Base-by-base conservation (phyloP, 2,113 vertebrate genomes). In the Pitta sordida region DNA sequence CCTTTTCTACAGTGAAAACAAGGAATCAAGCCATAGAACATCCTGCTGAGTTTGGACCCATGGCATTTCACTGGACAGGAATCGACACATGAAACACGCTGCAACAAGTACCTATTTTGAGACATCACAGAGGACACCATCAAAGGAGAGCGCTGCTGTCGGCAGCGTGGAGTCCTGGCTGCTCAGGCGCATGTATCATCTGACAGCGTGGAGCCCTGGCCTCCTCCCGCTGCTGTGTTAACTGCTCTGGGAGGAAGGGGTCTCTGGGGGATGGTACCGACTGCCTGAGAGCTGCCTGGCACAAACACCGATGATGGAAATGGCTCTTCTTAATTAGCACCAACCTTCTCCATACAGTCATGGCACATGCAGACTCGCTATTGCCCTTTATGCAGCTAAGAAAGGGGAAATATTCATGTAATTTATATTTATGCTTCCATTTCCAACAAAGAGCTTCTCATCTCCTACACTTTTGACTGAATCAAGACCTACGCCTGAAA, bases 341-440 rank as follows among this genome's bases (percentile, higher is more conserved):
- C 58, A 22, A 19, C 8, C 48, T 39, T 44, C 71, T 55, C 60
- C 41, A 2, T 3, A 3, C 18, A 58, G 43, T 51, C 41, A 3
- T 1, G n/a, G 48, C 43, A 22, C 53, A 11, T 1, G 0, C 46
- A 7, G 63, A 43, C 58, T 51, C 1, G 0, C 17, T 60, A 37
- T 23, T 51, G 34, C 58, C 51, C 41, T 78, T 49, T 4, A 2
- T 21, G 15, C 21, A 48, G 52, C 51, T 41, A 24, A 60, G 58
- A 68, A 65, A 63, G 70, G 65, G 48, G 41, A 88, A 86, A 90
- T 39, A 70, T 26, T 74, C 14, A 32, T 1, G 3, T 15, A 34
- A 68, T 79, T 94, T 64, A 60, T 77, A 84, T 93, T 89, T 87
- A 90, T 41, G 48, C 36, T 46, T 92, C 69, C 60, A 37, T 87